These are phyloP conservation scores for Boloria selene DNA, from an alignment of 2,888 invertebrate species.

Conservation along the genomic window DNA sequence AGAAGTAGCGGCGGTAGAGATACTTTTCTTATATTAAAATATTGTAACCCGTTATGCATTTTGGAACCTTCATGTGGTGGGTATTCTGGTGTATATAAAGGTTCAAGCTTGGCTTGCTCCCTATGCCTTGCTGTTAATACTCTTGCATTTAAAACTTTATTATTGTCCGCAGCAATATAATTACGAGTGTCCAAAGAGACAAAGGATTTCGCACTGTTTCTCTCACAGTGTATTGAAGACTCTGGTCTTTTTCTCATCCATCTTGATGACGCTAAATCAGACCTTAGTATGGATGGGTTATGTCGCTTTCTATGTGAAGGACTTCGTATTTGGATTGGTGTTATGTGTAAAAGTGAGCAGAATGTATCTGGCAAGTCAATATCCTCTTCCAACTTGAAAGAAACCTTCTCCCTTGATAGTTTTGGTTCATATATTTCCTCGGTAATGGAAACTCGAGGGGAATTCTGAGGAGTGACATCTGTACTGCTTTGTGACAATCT, in stretches of 20 bases:
- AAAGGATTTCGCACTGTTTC: conserved; percentile 77
- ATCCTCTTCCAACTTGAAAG: conserved; percentile 55
- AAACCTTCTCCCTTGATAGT: conserved; percentile 46
- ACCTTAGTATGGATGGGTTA: conserved; percentile 67
- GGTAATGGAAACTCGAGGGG: conserved; percentile 59
- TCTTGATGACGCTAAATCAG: conserved; percentile 74
- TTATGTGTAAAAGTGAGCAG: conserved; percentile 73
- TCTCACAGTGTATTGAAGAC: conserved; percentile 68
- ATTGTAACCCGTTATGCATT: conserved; percentile 50
- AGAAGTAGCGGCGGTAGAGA: conserved; percentile 72
- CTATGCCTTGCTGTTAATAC: conserved; percentile 69
- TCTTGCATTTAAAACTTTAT: conserved; percentile 56
- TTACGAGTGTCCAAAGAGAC: conserved; percentile 70
- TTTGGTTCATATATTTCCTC: conserved; percentile 59
- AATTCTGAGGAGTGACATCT: conserved; percentile 75
- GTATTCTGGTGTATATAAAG: conserved; percentile 63
- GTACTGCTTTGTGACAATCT: conserved; percentile 71
- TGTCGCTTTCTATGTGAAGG: conserved; percentile 63
- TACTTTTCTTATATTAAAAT: conserved; percentile 67
- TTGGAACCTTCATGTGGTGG: conserved; percentile 55
- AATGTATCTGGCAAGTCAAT: conserved; percentile 63
- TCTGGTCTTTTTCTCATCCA: conserved; percentile 76
- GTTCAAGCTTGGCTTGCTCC: conserved; percentile 64
- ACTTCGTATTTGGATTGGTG: conserved; percentile 70
- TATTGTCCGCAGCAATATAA: conserved; percentile 61